These are phyloP conservation scores for Silurus meridionalis DNA, from an alignment of 2,113 vertebrate species.

Conservation along the genomic window DNA sequence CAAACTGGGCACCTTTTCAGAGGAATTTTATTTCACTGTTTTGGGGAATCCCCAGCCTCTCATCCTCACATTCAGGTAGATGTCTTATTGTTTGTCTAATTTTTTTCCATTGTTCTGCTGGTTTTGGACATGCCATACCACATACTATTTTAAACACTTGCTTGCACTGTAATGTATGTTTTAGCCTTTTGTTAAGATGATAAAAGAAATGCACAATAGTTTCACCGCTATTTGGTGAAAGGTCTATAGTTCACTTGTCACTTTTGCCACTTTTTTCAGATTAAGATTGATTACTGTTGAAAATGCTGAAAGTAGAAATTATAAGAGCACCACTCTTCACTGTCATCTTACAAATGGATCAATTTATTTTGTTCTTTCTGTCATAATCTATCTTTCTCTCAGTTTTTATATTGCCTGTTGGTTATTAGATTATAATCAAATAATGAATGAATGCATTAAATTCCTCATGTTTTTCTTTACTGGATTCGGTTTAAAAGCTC, in stretches of 20 bases:
- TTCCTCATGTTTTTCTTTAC: conserved; percentile 18
- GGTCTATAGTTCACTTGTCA: conserved; percentile 20
- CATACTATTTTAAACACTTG: neutral
- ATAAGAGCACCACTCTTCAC: conserved; percentile 28
- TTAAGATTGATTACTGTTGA: conserved; percentile 48
- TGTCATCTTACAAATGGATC: conserved; percentile 30
- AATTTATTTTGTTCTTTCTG: neutral
- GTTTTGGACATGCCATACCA: neutral
- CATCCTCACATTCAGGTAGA: conserved; percentile 77
- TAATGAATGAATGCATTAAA: conserved; percentile 16
- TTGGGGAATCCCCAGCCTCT: conserved; percentile 67
- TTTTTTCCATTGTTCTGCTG: neutral
- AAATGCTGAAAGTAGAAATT: conserved; percentile 37
- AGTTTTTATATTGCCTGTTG: neutral
- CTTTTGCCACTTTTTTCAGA: conserved; percentile 37
- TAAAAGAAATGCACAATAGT: conserved; percentile 27
- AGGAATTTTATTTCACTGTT: conserved; percentile 78
- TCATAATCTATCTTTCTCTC: conserved; percentile 1
- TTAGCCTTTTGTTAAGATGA: conserved; percentile 31
- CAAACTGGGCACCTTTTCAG: conserved; percentile 75
- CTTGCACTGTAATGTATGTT: conserved; percentile 1
- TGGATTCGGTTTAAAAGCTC: conserved; percentile 4
- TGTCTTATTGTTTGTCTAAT: neutral
- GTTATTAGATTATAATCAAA: neutral
- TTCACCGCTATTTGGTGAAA: conserved; percentile 20